Evolutionary conservation across 2,797 vertebrate species (phyloP).

Genomic region (Gambelia wislizenii): DNA sequence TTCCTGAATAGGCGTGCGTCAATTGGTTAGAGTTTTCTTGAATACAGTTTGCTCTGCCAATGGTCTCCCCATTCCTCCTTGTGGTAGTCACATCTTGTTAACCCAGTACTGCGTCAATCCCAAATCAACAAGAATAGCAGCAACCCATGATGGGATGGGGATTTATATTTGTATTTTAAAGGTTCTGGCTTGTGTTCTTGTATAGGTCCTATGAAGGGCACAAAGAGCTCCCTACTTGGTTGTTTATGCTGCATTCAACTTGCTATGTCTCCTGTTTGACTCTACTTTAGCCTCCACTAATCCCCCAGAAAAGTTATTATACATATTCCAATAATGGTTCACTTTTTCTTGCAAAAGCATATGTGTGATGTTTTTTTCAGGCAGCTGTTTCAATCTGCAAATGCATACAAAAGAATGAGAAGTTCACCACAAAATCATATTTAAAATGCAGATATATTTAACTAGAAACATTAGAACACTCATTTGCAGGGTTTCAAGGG

Average conservation of each 20-base stretch:
- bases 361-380: constrained; percentile 1
- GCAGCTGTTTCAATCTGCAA: not conserved
- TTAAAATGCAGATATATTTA: constrained; percentile 10
- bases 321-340: not conserved
- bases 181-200: not conserved
- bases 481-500: not conserved
- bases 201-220: not conserved
- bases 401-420: not conserved
- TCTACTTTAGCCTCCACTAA: not conserved
- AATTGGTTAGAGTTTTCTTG: not conserved
- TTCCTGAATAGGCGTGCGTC: not conserved
- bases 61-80: not conserved
- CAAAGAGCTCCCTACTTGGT: not conserved
- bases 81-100: not conserved
- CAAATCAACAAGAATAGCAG: not conserved
- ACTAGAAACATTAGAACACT: constrained; percentile 8
- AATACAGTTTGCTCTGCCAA: not conserved
- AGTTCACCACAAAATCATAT: not conserved
- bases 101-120: not conserved
- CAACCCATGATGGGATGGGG: not conserved
- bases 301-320: not conserved
- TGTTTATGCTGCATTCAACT: not conserved
- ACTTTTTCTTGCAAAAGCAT: not conserved
- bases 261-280: not conserved
- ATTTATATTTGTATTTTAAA: not conserved